phyloP scores from a whole-genome alignment of 2,797 vertebrate genomes.

The Tiaroga cobitis region DNA sequence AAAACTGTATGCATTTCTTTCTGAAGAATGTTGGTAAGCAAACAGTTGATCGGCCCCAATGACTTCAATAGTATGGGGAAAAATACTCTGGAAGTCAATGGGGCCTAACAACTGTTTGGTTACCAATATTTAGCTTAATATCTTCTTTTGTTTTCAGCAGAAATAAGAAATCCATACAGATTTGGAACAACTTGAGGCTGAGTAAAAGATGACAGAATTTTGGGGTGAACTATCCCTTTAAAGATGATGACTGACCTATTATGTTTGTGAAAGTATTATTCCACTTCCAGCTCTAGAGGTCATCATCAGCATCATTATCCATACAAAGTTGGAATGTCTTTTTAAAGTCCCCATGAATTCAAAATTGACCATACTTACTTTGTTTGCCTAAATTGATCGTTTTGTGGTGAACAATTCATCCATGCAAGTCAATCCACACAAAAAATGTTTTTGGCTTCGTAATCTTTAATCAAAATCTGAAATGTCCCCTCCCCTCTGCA shows the following conservation, averaged over 20 bases:
- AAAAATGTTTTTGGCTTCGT: no score
- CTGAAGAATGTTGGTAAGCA: not conserved
- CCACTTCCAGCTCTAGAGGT: slow-evolving; percentile 37
- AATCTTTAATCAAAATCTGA: no score
- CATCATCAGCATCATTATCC: slow-evolving; percentile 16
- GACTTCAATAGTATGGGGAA: not conserved
- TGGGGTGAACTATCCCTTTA: not conserved
- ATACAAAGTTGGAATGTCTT: not conserved
- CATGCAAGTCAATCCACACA: no score
- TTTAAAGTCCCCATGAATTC: no score
- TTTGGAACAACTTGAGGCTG: not conserved
- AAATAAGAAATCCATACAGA: not conserved
- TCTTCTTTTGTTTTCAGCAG: not conserved
- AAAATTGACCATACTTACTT: no score
- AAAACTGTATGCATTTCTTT: no score
- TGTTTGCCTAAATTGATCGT: no score
- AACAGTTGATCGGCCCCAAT: not conserved
- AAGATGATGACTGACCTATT: not conserved
- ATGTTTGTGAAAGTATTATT: not conserved
- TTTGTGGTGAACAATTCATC: no score
- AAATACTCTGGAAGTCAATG: not conserved
- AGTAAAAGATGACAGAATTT: not conserved
- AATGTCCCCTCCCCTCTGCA: no score
- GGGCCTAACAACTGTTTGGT: not conserved
- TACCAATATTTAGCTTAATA: not conserved